Conservation (phyloP, 23 tunicate genomes). For the Oikopleura albicans region DNA sequence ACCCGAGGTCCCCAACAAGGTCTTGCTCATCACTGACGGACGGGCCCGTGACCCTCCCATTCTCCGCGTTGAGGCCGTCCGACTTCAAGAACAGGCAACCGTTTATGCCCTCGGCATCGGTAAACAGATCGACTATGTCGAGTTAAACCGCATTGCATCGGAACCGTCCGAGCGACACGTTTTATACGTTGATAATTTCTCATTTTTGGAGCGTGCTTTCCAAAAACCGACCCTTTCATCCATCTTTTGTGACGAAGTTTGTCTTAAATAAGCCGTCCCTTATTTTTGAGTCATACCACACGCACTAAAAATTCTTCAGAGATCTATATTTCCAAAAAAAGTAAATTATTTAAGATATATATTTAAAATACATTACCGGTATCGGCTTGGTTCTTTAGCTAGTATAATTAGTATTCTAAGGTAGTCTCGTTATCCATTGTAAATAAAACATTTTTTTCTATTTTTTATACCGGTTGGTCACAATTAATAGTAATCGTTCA, state of each 20-base stretch:
- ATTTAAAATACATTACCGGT: no score
- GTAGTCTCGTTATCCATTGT: no score
- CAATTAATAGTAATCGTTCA: no score
- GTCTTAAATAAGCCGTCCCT: slow-evolving; percentile 9
- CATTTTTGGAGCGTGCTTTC: neutral
- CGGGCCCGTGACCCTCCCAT: slow-evolving; percentile 15
- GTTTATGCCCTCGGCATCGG: slow-evolving; percentile 17
- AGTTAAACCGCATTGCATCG: neutral
- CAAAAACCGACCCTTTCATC: neutral
- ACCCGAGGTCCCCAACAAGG: slow-evolving; percentile 26
- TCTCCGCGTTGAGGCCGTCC: neutral
- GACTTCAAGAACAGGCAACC: slow-evolving; percentile 2
- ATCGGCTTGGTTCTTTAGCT: no score
- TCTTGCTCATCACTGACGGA: neutral
- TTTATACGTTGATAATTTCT: slow-evolving; percentile 2
- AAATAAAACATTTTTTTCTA: no score
- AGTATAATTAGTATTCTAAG: no score
- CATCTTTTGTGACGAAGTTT: slow-evolving; percentile 14
- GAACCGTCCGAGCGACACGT: slow-evolving; percentile 16
- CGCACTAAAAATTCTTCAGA: no score
- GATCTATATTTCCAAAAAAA: no score
- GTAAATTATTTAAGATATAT: no score
- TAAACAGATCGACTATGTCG: slow-evolving; percentile 11
- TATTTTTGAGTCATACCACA: no score
- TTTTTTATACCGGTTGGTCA: no score